Evolutionary conservation across 1,140 invertebrate species (phyloP), one percentile per base, ranked within the genome.

Genomic region (Sycobia sp.): DNA sequence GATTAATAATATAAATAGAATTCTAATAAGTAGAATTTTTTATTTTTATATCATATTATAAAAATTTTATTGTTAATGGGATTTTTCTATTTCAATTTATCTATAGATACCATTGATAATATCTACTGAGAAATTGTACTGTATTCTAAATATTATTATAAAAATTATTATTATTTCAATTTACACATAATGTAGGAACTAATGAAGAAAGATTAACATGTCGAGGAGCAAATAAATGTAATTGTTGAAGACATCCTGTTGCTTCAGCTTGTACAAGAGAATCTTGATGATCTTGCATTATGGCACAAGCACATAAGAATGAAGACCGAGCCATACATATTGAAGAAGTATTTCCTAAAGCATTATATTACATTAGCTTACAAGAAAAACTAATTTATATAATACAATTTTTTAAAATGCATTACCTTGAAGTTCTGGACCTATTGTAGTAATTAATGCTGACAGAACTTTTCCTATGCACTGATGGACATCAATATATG

Each of bases 161-260:
- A 25, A 46, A 46, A 56, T 34, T 22, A 36, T 13, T 51, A 13
- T 51, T 41, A 13, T 13, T 25, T 13, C 7, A 65, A 73, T 92
- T 89, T 84, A 95, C 94, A 82, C 95, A 98, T 62, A 99, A 84
- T 56, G 92, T 92, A 32, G 96, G 95, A 64, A 99, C 95, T 4
- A 99, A 84, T 7, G 91, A 90, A 61, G 93, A 91, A 61, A 98
- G 83, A 81, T 98, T 96, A 47, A 99, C 91, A 76, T 97, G 94
- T 69, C 90, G 85, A 0, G 96, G 95, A 63, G 96, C 96, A 84
- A 99, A 99, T 77, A 99, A 85, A 84, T 99, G 97, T 54, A 99
- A 84, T 74, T 99, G 95, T 76, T 99, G 98, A 38, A 99, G 86
- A 76, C 96, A 98, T 25, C 92, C 90, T 11, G 96, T 94, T 9